Evolutionary conservation across 2,888 invertebrate genomes (phyloP).

Genomic region (Merodon equestris): DNA sequence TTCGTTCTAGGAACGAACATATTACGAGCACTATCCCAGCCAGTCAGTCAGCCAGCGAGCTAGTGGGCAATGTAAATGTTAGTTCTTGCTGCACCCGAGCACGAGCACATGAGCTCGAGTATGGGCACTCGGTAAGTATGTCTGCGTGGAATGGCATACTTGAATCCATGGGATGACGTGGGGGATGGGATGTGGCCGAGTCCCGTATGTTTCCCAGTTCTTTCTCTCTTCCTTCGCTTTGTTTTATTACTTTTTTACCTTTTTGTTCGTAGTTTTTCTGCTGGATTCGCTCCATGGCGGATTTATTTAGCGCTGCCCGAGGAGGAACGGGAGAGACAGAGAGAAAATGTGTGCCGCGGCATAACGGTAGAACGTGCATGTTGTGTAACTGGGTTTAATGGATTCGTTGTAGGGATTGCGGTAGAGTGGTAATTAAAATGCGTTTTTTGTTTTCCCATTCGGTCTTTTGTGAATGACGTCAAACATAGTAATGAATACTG

Average conservation of each 20-base stretch:
- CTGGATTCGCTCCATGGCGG: slow-evolving; percentile 41
- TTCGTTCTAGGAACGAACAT: slow-evolving; percentile 44
- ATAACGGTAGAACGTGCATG: slow-evolving; percentile 66
- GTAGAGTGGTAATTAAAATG: slow-evolving; percentile 68
- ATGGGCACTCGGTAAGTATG: slow-evolving; percentile 7
- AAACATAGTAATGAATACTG: slow-evolving; percentile 54
- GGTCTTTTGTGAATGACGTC: slow-evolving; percentile 42
- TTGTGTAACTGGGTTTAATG: slow-evolving; percentile 68
- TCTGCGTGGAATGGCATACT: slow-evolving; percentile 7
- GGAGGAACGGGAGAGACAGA: slow-evolving; percentile 1
- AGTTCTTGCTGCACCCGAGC: slow-evolving; percentile 20
- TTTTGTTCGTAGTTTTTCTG: neutral
- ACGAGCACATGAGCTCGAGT: slow-evolving; percentile 12
- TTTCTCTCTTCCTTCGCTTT: slow-evolving; percentile 20
- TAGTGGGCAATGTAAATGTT: slow-evolving; percentile 23
- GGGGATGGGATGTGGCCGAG: slow-evolving; percentile 43
- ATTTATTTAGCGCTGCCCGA: slow-evolving; percentile 49
- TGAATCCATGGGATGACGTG: slow-evolving; percentile 32
- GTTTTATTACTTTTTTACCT: slow-evolving; percentile 20
- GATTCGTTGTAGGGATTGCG: slow-evolving; percentile 64
- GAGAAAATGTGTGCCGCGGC: slow-evolving; percentile 58
- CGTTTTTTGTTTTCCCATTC: slow-evolving; percentile 28
- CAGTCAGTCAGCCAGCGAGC: slow-evolving; percentile 5
- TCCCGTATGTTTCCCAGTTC: slow-evolving; percentile 67
- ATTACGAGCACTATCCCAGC: neutral